Evolutionary conservation across 1,140 invertebrate species (phyloP).

Genomic region (Drosophila kanapiae): DNA sequence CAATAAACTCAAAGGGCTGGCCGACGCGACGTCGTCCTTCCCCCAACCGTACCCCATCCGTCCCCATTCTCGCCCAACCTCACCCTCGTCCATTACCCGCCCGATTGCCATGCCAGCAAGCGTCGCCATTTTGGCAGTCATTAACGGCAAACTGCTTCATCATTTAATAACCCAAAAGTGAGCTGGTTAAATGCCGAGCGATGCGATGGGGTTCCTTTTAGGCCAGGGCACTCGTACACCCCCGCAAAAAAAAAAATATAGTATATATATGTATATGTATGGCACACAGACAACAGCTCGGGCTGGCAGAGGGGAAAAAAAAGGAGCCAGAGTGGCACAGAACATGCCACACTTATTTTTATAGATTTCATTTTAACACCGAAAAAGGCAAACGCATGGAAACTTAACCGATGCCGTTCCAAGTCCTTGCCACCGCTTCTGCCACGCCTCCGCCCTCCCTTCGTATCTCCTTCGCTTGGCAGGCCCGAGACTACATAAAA

Average conservation of each 20-base stretch:
- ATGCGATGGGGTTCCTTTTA: conserved; percentile 50
- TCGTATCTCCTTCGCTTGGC: conserved; percentile 56
- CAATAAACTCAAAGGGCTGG: conserved; percentile 78
- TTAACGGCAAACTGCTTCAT: conserved; percentile 84
- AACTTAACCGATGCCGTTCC: conserved; percentile 53
- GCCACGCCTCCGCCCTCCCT: conserved; percentile 23
- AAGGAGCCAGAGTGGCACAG: conserved; percentile 62
- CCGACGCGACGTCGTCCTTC: conserved; percentile 25
- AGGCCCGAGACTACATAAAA: conserved; percentile 77
- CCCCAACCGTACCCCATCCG: conserved; percentile 1
- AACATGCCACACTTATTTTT: conserved; percentile 84
- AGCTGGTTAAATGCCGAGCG: conserved; percentile 80
- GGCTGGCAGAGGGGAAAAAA: conserved; percentile 8
- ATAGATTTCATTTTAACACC: conserved; percentile 84
- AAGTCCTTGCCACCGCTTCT: not conserved
- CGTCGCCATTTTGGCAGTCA: conserved; percentile 80
- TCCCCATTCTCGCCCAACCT: not conserved
- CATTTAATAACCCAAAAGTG: conserved; percentile 84
- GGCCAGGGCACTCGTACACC: conserved; percentile 35
- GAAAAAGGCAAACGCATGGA: conserved; percentile 82
- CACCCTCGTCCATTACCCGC: not conserved
- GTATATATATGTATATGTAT: conserved; percentile 8
- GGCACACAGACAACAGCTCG: conserved; percentile 62
- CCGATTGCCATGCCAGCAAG: conserved; percentile 48
- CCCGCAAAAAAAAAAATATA: conserved; percentile 10